Evolutionary conservation across 2,797 vertebrate genomes (phyloP).

Genomic region (Pelodytes ibericus): DNA sequence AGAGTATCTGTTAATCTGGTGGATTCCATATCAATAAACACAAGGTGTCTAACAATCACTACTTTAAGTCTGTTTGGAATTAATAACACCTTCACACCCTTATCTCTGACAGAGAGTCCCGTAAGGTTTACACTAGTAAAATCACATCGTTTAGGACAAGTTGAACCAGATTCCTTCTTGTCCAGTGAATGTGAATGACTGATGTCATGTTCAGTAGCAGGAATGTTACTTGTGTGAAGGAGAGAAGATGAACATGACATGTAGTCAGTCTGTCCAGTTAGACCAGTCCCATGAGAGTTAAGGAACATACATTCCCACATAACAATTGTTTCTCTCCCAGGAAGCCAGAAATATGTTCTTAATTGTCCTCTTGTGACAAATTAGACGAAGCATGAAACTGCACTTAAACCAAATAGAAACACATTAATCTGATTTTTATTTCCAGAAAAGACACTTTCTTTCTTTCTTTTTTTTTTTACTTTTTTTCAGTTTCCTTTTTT

Average conservation of each 20-base stretch:
- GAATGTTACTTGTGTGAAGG: conserved; percentile 16
- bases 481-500: too few relatives aligned
- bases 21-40: background rate
- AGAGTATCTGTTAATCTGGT: too few relatives aligned
- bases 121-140: background rate
- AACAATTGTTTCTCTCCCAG: conserved; percentile 30
- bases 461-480: too few relatives aligned
- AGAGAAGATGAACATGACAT: background rate
- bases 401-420: background rate
- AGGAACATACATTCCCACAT: conserved; percentile 31
- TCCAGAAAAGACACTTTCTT: background rate
- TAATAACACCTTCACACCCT: background rate
- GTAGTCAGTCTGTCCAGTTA: background rate
- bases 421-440: background rate
- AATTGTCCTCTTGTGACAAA: conserved; percentile 19
- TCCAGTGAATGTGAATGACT: background rate
- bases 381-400: background rate
- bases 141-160: background rate
- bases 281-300: conserved; percentile 16
- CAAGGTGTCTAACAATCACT: background rate
- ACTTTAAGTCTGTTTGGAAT: background rate
- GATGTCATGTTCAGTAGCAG: conserved; percentile 1
- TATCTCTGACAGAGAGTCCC: conserved; percentile 1
- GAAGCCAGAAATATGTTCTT: conserved; percentile 35
- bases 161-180: background rate